Conservation (phyloP, 2,888 invertebrate genomes). For the Mythimna pallens region DNA sequence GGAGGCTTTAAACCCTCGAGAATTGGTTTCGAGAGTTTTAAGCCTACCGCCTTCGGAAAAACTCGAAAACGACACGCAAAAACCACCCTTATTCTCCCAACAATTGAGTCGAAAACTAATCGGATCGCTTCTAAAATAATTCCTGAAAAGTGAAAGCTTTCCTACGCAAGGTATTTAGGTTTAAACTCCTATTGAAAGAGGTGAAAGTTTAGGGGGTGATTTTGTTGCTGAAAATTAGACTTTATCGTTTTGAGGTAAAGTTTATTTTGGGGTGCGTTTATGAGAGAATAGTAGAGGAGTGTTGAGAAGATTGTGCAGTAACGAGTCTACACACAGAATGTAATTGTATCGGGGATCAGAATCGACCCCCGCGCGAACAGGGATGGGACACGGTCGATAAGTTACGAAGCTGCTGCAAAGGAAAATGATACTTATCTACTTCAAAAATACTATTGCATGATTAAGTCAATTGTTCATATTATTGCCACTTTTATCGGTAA, state of each 20-base stretch:
- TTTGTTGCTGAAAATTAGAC: conserved; percentile 67
- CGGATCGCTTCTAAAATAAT: conserved; percentile 77
- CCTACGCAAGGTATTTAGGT: conserved; percentile 90
- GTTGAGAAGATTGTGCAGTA: conserved; percentile 88
- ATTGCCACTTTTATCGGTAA: no score
- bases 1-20: conserved; percentile 85
- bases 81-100: conserved; percentile 68
- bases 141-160: conserved; percentile 91
- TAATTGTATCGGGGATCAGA: conserved; percentile 89
- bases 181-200: conserved; percentile 90
- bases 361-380: conserved; percentile 79
- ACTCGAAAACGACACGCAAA: conserved; percentile 68
- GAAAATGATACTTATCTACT: conserved; percentile 69
- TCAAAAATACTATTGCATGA: fast-evolving
- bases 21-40: conserved; percentile 89
- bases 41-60: conserved; percentile 88
- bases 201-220: conserved; percentile 86
- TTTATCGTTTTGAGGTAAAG: conserved; percentile 69
- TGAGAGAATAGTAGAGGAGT: conserved; percentile 70
- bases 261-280: conserved; percentile 68
- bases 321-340: conserved; percentile 88
- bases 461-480: background rate
- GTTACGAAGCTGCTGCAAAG: conserved; percentile 49
- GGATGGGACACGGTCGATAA: conserved; percentile 76
- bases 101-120: conserved; percentile 74